Conservation (phyloP, 2,888 invertebrate genomes). For the Callimorpha dominula region DNA sequence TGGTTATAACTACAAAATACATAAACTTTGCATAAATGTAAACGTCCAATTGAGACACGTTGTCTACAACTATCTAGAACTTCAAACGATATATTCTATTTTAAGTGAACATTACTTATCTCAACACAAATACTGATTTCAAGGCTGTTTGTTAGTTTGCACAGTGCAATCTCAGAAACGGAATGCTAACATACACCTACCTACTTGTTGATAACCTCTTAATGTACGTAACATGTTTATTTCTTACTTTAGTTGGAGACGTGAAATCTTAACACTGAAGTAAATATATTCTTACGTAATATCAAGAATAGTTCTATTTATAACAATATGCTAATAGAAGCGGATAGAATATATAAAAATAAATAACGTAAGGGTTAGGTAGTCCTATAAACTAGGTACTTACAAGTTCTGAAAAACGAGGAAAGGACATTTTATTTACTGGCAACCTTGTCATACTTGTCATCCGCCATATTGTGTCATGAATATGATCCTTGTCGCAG, state of each 20-base stretch:
- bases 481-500: no score
- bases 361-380: no score
- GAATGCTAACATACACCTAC: conserved; percentile 1
- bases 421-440: no score
- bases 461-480: no score
- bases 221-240: neutral
- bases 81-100: conserved; percentile 37
- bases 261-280: neutral
- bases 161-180: conserved; percentile 38
- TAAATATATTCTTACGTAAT: neutral
- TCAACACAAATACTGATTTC: conserved; percentile 36
- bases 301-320: neutral
- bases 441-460: no score
- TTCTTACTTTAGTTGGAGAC: neutral
- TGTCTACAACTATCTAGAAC: neutral
- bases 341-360: no score
- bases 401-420: no score
- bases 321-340: neutral
- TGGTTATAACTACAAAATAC: neutral
- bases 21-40: neutral
- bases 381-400: no score
- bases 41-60: neutral
- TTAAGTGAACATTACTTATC: conserved; percentile 40
- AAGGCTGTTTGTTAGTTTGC: conserved; percentile 39
- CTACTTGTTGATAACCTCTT: conserved; percentile 14